Conservation (phyloP, 2,888 invertebrate genomes). For the Catocala nupta region DNA sequence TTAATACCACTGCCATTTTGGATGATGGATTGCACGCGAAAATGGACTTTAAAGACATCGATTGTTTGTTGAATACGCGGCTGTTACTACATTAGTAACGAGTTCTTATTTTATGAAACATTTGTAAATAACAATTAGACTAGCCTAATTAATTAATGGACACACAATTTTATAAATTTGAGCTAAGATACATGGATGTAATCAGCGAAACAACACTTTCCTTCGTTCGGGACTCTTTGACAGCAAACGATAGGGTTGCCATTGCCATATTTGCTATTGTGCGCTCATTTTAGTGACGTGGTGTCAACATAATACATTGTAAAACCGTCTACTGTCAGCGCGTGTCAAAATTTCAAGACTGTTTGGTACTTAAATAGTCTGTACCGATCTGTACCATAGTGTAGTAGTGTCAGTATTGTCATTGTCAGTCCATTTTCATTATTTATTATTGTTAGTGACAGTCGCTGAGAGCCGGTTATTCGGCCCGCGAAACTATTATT, state of each 20-base stretch:
- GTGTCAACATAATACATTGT: not conserved
- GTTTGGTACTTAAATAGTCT: too few species aligned
- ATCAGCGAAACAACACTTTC: constrained; percentile 51
- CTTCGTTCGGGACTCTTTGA: constrained; percentile 32
- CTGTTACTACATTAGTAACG: constrained; percentile 34
- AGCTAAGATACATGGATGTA: constrained; percentile 38
- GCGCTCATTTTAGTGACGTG: not conserved
- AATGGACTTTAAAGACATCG: constrained; percentile 75
- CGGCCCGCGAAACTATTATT: constrained; percentile 8
- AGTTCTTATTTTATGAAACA: constrained; percentile 25
- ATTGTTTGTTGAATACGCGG: constrained; percentile 56
- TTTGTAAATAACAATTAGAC: constrained; percentile 41
- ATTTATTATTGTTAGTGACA: constrained; percentile 14
- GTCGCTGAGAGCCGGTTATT: not conserved
- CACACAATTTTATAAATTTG: constrained; percentile 39
- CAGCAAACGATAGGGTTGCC: constrained; percentile 40
- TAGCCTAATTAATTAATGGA: constrained; percentile 35
- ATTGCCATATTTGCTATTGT: not conserved
- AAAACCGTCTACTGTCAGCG: constrained; percentile 49
- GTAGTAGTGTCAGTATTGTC: not conserved
- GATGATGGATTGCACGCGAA: constrained; percentile 74
- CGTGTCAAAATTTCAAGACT: not conserved
- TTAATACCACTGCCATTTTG: constrained; percentile 84
- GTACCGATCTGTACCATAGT: not conserved
- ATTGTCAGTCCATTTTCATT: constrained; percentile 12